Evolutionary conservation across 2,888 invertebrate species (phyloP), one percentile per base, ranked within the genome.

Genomic region (Danaus chrysippus): DNA sequence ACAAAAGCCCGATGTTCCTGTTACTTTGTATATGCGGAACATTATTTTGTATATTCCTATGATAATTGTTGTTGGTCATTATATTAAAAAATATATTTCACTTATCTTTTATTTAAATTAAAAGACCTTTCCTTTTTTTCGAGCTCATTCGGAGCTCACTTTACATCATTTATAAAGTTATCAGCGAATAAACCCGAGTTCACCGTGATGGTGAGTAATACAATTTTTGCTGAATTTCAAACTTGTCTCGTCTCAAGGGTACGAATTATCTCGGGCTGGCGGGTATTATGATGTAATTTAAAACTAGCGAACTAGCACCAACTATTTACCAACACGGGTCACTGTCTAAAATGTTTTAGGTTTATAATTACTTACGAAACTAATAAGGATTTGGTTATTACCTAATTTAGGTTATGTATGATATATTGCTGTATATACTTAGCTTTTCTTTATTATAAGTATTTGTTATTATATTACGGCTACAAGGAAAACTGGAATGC

Each of bases 281-380:
- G 49, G 49, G 49, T 49, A 17, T 49, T 49, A 49, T 49, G 49
- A 49, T 49, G 49, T 17, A 17, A 49, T 49, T 49, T 17, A 17
- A 49, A 49, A 49, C 49, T 49, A 49, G 49, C 49, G 49, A 15
- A 49, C 49, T 49, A 49, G 17, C 15, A 17, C 49, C 11, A 49
- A 49, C 49, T 49, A 17, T 49, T 49, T 49, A 49, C 23, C 2
- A 34, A 34, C 17, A 49, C 17, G 49, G 17, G 10, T 10, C 17
- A 49, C 15, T 3, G 12, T 17, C 17, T 15, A 17, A 49, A 49
- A 49, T 15, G 17, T 17, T 49, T 49, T 49, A 49, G 49, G 11
- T 49, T 49, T 17, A 49, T 49, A 49, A 49, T 49, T 49, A 49
- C 15, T 49, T 49, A 17, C 3, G 17, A 17, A 49, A 49, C 49